These are phyloP conservation scores for Strigops habroptila DNA, from an alignment of 2,113 vertebrate species.

Conservation along the genomic window DNA sequence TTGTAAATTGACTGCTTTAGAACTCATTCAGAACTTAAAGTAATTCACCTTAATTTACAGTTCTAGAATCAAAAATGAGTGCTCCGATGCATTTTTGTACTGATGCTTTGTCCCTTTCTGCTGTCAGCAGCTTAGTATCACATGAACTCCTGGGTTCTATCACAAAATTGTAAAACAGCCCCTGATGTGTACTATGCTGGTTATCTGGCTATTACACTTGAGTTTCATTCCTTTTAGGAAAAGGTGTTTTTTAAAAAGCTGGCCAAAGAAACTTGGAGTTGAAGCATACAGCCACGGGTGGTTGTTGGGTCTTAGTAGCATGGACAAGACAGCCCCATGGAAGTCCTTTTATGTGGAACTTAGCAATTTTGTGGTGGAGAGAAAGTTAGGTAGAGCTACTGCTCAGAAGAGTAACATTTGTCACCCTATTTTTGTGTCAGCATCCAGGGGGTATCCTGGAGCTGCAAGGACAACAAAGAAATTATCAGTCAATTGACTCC, in stretches of 20 bases:
- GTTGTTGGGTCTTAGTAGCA: neutral
- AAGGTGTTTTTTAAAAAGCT: neutral
- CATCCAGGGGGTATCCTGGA: neutral
- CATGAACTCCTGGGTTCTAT: neutral
- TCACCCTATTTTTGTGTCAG: neutral
- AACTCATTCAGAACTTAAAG: neutral
- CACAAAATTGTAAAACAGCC: neutral
- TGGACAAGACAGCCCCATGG: neutral
- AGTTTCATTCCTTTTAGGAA: neutral
- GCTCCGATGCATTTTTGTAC: neutral
- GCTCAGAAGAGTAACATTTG: neutral
- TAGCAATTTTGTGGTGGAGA: neutral
- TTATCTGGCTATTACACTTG: neutral
- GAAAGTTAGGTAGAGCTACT: neutral
- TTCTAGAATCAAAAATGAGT: neutral
- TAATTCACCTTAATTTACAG: neutral
- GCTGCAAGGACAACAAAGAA: neutral
- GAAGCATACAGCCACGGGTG: neutral
- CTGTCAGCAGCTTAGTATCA: neutral
- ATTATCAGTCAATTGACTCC: neutral
- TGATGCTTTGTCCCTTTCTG: neutral
- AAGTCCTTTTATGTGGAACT: neutral
- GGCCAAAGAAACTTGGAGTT: neutral
- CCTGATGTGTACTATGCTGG: neutral
- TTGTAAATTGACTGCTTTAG: neutral